Evolutionary conservation across 2,888 invertebrate genomes (phyloP).

Genomic region (Hyalella azteca): DNA sequence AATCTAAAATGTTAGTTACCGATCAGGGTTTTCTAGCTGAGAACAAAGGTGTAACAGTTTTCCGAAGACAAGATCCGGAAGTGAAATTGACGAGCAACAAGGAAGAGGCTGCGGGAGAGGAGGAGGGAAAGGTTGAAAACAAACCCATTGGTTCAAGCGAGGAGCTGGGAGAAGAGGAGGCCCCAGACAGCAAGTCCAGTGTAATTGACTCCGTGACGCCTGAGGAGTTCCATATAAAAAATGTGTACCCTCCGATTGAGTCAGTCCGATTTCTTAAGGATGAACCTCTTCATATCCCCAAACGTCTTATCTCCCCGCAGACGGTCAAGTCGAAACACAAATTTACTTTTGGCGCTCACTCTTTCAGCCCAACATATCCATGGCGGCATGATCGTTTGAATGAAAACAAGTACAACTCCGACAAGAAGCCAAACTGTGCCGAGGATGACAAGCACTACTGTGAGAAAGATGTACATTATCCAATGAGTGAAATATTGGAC

Average conservation of each 20-base stretch:
- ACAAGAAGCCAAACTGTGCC: neutral
- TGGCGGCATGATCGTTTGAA: neutral
- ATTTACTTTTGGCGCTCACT: neutral
- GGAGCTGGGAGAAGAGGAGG: too few species aligned
- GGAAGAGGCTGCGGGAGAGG: slow-evolving; percentile 7
- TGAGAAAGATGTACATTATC: neutral
- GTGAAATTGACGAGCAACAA: neutral
- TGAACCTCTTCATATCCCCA: neutral
- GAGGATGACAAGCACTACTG: neutral
- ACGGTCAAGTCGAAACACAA: neutral
- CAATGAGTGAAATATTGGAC: slow-evolving; percentile 39
- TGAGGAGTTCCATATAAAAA: neutral
- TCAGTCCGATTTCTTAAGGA: too few species aligned
- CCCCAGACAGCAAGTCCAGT: neutral
- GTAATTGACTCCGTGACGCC: neutral
- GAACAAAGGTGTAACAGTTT: too few species aligned
- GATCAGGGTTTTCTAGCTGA: too few species aligned
- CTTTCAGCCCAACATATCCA: neutral
- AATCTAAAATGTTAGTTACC: too few species aligned
- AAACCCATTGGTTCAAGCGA: too few species aligned
- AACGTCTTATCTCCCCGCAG: neutral
- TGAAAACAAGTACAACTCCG: neutral
- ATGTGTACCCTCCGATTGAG: neutral
- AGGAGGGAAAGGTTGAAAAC: neutral
- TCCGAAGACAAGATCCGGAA: too few species aligned